Base-by-base conservation (phyloP, 2,888 invertebrate genomes). In the Galerucella pusilla region DNA sequence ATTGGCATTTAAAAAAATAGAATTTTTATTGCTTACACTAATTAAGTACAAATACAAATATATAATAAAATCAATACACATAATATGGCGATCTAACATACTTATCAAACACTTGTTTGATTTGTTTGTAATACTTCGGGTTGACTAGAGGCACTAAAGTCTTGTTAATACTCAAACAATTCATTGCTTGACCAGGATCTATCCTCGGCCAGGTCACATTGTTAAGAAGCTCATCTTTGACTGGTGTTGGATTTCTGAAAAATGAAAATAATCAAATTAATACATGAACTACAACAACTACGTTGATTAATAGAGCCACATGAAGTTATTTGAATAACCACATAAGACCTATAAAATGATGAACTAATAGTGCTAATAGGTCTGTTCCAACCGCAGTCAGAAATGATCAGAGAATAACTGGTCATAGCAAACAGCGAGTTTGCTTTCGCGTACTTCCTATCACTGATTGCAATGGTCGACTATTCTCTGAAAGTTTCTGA, bases 241-340 rank as follows among this genome's bases (percentile, higher is more conserved):
- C 35, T 3, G 77, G 77, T 5, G 74, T 77, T 14, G 77, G 77
- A 59, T 77, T 72, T 61, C 77, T 77, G 42, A 59, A 77, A 72
- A 49, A 66, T 45, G 46, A 57, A 0, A 68, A 35, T 16, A n/a
- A 16, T 45, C 16, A 20, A n/a, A 57, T 10, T 20, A n/a, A 20
- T 16, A 57, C 14, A 14, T 14, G 3, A 4, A 49, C 49, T 12
- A 14, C 3, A 14, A 49, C 49, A 49, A 14, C 35, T 42, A 42
- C 35, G 35, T 42, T 42, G 7, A 7, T 9, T 1, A 42, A 7
- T 42, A 42, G 9, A 42, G 35, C 9, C 9, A 42, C 35, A 42
- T 7, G 7, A 42, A 42, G 35, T 42, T 1, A 42, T 42, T 7
- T 42, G 35, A 42, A 42, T 20, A 20, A 20, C 20, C 20, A 20